Evolutionary conservation across 2,797 vertebrate species (phyloP).

Genomic region (Austrolebias charrua): DNA sequence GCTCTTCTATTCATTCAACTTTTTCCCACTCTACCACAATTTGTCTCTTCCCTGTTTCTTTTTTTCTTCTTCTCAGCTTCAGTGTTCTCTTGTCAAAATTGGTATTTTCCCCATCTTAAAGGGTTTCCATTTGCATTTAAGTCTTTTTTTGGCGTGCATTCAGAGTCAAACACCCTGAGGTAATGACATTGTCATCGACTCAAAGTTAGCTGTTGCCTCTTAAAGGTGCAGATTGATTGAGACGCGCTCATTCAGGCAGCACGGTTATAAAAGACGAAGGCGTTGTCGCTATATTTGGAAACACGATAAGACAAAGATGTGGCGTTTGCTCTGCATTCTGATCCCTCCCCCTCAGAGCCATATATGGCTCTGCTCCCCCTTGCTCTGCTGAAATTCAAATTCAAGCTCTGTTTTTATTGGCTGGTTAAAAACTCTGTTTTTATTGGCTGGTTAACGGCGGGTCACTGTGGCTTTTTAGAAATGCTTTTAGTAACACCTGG

Average conservation of each 20-base stretch:
- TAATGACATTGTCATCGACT: conserved; percentile 32
- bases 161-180: conserved; percentile 18
- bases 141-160: conserved; percentile 1
- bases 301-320: conserved; percentile 43
- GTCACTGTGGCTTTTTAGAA: no score
- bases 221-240: conserved; percentile 39
- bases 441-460: no score
- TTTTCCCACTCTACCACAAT: no score
- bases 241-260: conserved; percentile 4
- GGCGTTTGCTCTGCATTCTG: conserved; percentile 31
- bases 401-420: no score
- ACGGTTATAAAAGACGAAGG: conserved; percentile 29
- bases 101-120: conserved; percentile 1
- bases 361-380: no score
- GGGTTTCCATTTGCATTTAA: conserved; percentile 11
- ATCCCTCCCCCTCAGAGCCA: no score
- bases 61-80: no score
- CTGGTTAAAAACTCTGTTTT: no score
- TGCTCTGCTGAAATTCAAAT: no score
- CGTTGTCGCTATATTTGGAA: conserved; percentile 52
- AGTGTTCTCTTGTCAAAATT: not conserved
- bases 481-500: no score
- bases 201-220: conserved; percentile 33
- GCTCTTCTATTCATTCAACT: no score
- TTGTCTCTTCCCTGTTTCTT: not conserved